Evolutionary conservation across 2,888 invertebrate genomes (phyloP).

Genomic region (Trichopoda pennipes): DNA sequence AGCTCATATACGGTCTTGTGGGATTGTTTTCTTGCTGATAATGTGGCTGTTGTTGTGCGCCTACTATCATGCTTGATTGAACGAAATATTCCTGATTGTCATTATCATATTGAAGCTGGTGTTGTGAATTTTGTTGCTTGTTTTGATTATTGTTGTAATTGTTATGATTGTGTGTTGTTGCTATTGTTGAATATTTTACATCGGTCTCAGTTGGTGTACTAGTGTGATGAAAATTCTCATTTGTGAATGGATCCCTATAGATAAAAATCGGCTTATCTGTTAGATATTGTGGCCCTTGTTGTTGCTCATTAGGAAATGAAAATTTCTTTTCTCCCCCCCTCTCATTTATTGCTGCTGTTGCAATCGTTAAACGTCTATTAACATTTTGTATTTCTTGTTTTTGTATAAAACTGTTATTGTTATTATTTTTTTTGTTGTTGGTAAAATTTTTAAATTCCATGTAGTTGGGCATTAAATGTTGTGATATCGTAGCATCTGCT

Average conservation of each 20-base stretch:
- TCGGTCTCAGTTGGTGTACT: slow-evolving; percentile 68
- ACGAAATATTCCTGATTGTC: slow-evolving; percentile 76
- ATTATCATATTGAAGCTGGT: slow-evolving; percentile 46
- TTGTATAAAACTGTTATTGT: slow-evolving; percentile 27
- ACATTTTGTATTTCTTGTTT: slow-evolving; percentile 65
- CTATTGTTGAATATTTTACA: slow-evolving; percentile 32
- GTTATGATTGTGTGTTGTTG: slow-evolving; percentile 51
- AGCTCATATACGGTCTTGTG: slow-evolving; percentile 49
- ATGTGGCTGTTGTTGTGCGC: slow-evolving; percentile 54
- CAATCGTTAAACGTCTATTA: slow-evolving; percentile 58
- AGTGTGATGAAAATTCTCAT: slow-evolving; percentile 74
- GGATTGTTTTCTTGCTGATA: slow-evolving; percentile 32
- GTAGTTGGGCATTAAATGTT: slow-evolving; percentile 72
- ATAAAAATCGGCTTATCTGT: slow-evolving; percentile 75
- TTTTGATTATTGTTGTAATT: slow-evolving; percentile 55
- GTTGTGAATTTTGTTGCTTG: slow-evolving; percentile 53
- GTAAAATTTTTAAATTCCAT: slow-evolving; percentile 68
- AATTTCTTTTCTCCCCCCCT: slow-evolving; percentile 60
- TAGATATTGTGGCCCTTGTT: slow-evolving; percentile 71
- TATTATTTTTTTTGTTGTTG: slow-evolving; percentile 22
- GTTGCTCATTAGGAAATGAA: slow-evolving; percentile 68
- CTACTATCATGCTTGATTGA: slow-evolving; percentile 76
- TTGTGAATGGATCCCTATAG: slow-evolving; percentile 76
- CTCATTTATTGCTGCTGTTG: slow-evolving; percentile 43
- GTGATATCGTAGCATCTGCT: slow-evolving; percentile 73